phyloP scores from a whole-genome alignment of 2,888 invertebrate species.

The Tinea semifulvella region DNA sequence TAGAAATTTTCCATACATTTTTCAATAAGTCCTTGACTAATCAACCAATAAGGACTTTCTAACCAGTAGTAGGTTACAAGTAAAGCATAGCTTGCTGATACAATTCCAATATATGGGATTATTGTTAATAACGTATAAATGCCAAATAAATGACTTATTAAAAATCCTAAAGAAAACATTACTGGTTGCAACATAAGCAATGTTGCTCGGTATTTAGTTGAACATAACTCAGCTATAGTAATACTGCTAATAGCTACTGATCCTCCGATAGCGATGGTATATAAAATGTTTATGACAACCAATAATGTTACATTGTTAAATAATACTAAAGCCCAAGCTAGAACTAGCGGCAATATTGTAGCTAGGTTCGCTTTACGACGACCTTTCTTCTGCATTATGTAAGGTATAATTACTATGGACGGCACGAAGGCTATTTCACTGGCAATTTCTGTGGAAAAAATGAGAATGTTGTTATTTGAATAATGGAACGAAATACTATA shows the following conservation, averaged over 20 bases:
- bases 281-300: slow-evolving; percentile 21
- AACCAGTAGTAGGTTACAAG: slow-evolving; percentile 20
- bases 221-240: slow-evolving; percentile 23
- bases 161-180: slow-evolving; percentile 23
- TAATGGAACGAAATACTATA: too few species aligned
- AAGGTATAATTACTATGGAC: slow-evolving; percentile 24
- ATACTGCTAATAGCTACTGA: slow-evolving; percentile 24
- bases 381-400: slow-evolving; percentile 24
- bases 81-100: slow-evolving; percentile 18
- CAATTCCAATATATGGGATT: slow-evolving; percentile 20
- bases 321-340: slow-evolving; percentile 21
- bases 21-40: slow-evolving; percentile 21
- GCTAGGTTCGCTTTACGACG: slow-evolving; percentile 21
- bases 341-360: slow-evolving; percentile 22
- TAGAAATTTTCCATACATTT: slow-evolving; percentile 22
- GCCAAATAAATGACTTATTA: slow-evolving; percentile 22
- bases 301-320: slow-evolving; percentile 9
- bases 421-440: slow-evolving; percentile 24
- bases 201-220: slow-evolving; percentile 21
- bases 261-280: slow-evolving; percentile 23
- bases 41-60: slow-evolving; percentile 25
- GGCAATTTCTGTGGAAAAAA: slow-evolving; percentile 22
- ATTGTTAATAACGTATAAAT: slow-evolving; percentile 20
- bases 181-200: slow-evolving; percentile 24
- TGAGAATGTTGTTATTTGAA: too few species aligned